These are phyloP conservation scores for Columbina picui DNA, from an alignment of 2,113 vertebrate genomes.

Conservation along the genomic window DNA sequence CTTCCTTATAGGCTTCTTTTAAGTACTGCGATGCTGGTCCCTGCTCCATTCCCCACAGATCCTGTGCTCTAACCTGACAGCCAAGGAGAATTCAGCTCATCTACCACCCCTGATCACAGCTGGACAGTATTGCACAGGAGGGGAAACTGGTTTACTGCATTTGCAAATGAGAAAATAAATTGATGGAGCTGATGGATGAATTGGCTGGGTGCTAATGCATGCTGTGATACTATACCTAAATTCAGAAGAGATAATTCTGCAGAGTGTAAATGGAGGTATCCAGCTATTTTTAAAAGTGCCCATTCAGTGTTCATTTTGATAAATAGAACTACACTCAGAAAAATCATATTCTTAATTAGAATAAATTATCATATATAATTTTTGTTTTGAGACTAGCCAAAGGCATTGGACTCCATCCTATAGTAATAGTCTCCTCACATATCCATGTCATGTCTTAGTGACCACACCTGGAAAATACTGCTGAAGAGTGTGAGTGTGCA, in stretches of 20 bases:
- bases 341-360: not conserved
- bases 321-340: not conserved
- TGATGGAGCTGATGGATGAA: not conserved
- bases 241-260: not conserved
- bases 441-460: not conserved
- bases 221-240: not conserved
- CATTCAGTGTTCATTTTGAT: not conserved
- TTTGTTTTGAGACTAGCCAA: not conserved
- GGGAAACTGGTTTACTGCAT: not conserved
- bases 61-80: not conserved
- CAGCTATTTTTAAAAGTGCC: not conserved
- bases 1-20: too few relatives aligned
- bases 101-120: not conserved
- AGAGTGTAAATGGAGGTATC: not conserved
- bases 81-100: rapidly evolving
- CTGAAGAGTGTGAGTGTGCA: not conserved
- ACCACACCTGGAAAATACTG: not conserved
- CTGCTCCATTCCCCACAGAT: rapidly evolving
- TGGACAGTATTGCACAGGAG: not conserved
- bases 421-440: not conserved
- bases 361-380: not conserved
- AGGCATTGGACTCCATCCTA: not conserved
- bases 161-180: not conserved
- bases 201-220: not conserved
- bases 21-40: too few relatives aligned